Conservation (phyloP, 2,797 vertebrate genomes). For the Brachymystax lenok region DNA sequence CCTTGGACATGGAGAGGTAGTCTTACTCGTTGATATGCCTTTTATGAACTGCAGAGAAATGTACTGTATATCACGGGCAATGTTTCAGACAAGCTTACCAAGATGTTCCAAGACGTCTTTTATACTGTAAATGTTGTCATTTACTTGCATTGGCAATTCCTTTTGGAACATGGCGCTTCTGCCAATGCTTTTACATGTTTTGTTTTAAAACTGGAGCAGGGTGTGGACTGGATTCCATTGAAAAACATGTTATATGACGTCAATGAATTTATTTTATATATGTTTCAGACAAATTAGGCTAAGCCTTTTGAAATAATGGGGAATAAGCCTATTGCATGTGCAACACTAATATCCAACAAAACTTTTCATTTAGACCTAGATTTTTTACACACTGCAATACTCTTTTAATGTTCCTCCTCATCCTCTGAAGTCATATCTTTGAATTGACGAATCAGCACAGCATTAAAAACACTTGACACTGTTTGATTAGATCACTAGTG, state of each 20-base stretch:
- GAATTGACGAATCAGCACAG: constrained; percentile 18
- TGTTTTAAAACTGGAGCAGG: constrained; percentile 20
- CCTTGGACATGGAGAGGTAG: constrained; percentile 36
- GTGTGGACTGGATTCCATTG: constrained; percentile 29
- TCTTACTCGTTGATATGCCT: neutral
- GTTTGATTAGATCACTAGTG: constrained; percentile 39
- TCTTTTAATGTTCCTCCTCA: constrained; percentile 12
- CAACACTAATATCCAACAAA: constrained; percentile 14
- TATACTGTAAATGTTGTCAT: constrained; percentile 41
- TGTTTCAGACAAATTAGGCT: constrained; percentile 39
- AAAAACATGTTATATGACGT: constrained; percentile 48
- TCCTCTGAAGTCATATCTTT: constrained; percentile 17
- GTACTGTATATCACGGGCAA: neutral
- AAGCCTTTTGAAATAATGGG: constrained; percentile 45
- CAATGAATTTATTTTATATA: constrained; percentile 27
- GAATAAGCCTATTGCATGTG: constrained; percentile 35
- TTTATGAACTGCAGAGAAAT: neutral
- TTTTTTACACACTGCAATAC: neutral
- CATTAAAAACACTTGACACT: constrained; percentile 24
- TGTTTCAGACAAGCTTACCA: neutral
- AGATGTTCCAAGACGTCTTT: constrained; percentile 14
- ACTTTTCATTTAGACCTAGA: constrained; percentile 31
- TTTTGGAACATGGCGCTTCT: constrained; percentile 17
- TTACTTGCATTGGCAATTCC: constrained; percentile 44
- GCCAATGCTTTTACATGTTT: constrained; percentile 35